These are phyloP conservation scores for Mactromeris polynyma DNA, from an alignment of 2,888 invertebrate genomes.

Conservation along the genomic window DNA sequence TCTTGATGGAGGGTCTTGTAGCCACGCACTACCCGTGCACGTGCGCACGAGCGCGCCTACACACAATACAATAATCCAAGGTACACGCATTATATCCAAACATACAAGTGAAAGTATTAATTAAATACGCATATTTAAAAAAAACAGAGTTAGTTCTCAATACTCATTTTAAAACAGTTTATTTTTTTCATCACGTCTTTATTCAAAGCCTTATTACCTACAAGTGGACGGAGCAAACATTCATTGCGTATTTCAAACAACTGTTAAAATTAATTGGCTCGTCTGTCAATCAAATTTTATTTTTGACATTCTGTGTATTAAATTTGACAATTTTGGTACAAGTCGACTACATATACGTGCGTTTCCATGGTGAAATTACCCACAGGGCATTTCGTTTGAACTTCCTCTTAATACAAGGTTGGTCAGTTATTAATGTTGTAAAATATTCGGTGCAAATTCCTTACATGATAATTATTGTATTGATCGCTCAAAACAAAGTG, in stretches of 20 bases:
- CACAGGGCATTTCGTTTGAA: neutral
- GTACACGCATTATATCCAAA: neutral
- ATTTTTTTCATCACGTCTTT: neutral
- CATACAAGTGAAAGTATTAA: neutral
- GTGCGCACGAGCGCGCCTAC: constrained; percentile 18
- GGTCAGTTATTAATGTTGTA: neutral
- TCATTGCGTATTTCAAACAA: neutral
- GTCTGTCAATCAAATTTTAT: constrained; percentile 13
- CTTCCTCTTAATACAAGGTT: constrained; percentile 13
- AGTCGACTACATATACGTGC: neutral
- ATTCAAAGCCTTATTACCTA: neutral
- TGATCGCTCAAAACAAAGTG: neutral
- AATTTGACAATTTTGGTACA: constrained; percentile 12
- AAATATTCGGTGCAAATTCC: constrained; percentile 3
- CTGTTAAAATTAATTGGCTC: constrained; percentile 13
- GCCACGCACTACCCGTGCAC: constrained; percentile 59
- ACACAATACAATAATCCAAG: neutral
- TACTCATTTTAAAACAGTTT: neutral
- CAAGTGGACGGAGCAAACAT: neutral
- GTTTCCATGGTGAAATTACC: neutral
- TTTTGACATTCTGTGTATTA: constrained; percentile 12
- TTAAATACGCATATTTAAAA: neutral
- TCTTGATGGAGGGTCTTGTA: constrained; percentile 69
- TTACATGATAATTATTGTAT: neutral
- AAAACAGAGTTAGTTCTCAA: neutral